Evolutionary conservation across 2,888 invertebrate genomes (phyloP).

Genomic region (Rutpela maculata): DNA sequence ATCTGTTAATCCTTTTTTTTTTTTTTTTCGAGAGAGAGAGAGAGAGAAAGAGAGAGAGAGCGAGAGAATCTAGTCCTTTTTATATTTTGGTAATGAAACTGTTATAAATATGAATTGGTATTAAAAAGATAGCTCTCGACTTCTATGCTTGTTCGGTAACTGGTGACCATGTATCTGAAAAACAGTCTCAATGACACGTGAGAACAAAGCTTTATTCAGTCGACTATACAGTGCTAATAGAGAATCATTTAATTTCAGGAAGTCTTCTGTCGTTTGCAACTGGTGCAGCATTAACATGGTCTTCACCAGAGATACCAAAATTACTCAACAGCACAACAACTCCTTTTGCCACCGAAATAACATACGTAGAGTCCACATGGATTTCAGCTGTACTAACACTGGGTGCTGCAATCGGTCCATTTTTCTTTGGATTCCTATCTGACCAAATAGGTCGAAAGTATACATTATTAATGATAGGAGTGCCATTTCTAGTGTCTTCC

Average conservation of each 20-base stretch:
- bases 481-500: conserved; percentile 78
- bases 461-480: conserved; percentile 78
- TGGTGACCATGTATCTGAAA: too few species aligned
- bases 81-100: too few species aligned
- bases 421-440: conserved; percentile 80
- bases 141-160: too few species aligned
- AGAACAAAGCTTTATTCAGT: too few species aligned
- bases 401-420: conserved; percentile 78
- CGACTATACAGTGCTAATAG: too few species aligned
- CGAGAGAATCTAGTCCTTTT: too few species aligned
- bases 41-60: too few species aligned
- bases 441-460: conserved; percentile 81
- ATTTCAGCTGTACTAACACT: conserved; percentile 73
- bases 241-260: conserved; percentile 10
- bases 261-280: conserved; percentile 53
- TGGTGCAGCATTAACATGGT: conserved; percentile 73
- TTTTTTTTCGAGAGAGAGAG: too few species aligned
- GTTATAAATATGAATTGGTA: too few species aligned
- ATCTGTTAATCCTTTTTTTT: too few species aligned
- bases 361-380: conserved; percentile 72
- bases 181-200: too few species aligned
- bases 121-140: too few species aligned
- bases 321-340: conserved; percentile 54
- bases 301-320: conserved; percentile 59
- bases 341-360: conserved; percentile 65